Evolutionary conservation across 2,113 vertebrate genomes (phyloP).

Genomic region (Indicator maculatus): DNA sequence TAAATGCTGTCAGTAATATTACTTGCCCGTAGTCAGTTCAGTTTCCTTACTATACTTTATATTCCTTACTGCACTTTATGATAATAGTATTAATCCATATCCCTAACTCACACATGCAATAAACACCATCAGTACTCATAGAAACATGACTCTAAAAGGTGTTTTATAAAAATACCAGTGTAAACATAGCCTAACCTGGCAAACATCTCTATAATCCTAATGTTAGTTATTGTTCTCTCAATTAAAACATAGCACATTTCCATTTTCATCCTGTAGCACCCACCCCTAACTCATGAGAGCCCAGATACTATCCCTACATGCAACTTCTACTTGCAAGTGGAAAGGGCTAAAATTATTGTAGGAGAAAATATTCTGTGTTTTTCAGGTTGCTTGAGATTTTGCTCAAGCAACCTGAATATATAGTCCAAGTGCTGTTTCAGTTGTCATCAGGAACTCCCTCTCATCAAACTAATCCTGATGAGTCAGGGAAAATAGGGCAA

Average conservation of each 20-base stretch:
- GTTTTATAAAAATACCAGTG: constrained; percentile 39
- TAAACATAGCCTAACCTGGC: background rate
- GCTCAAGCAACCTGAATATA: too few species aligned
- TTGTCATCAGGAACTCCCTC: background rate
- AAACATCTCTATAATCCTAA: background rate
- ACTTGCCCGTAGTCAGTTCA: constrained; percentile 39
- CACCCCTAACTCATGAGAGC: background rate
- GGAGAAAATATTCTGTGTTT: background rate
- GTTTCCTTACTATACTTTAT: background rate
- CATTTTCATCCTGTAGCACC: background rate
- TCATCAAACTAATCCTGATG: background rate
- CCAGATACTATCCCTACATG: background rate
- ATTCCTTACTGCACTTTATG: background rate
- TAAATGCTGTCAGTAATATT: constrained; percentile 69
- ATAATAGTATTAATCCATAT: constrained; percentile 69
- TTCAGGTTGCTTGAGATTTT: background rate
- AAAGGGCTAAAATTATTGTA: background rate
- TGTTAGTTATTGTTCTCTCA: background rate
- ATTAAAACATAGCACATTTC: background rate
- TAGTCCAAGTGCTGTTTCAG: background rate
- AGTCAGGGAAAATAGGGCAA: background rate
- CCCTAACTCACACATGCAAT: constrained; percentile 66
- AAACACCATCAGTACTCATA: constrained; percentile 43
- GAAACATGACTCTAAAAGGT: constrained; percentile 30
- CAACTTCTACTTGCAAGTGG: background rate